Percentiles rank a stretch among this genome's conserved stretches.
These are phyloP conservation scores for Ametastegia equiseti DNA, from an alignment of 2,888 invertebrate species.

Conservation along the genomic window DNA sequence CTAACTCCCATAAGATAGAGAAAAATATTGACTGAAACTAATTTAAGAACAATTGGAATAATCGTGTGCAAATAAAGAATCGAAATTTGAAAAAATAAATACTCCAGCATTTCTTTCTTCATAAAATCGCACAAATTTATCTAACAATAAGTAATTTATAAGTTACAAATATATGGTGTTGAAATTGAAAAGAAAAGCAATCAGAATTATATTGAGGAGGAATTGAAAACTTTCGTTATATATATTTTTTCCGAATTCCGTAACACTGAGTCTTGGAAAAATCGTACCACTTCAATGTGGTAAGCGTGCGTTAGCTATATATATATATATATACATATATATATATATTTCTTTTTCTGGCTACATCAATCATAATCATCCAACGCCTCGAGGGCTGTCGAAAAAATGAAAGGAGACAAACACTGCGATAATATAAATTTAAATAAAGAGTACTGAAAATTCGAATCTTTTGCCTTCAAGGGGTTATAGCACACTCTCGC, in stretches of 20 bases:
- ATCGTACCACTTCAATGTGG: neutral
- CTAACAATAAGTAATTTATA: no score
- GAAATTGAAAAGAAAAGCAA: neutral
- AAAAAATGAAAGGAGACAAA: constrained; percentile 20
- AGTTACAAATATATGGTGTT: neutral
- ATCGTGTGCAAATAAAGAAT: neutral
- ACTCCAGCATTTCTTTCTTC: neutral
- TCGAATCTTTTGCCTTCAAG: no score
- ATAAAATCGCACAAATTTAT: no score
- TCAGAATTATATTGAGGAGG: neutral
- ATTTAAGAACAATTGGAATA: neutral
- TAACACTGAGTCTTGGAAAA: neutral
- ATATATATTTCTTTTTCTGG: neutral
- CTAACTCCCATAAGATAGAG: neutral
- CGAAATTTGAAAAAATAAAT: neutral
- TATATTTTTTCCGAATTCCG: neutral
- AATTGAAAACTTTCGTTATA: neutral
- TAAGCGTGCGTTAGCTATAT: neutral
- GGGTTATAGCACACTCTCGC: no score
- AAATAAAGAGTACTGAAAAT: neutral
- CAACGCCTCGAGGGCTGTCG: neutral
- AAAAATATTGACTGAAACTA: neutral
- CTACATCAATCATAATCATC: neutral
- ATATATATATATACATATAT: no score
- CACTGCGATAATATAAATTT: neutral